Percentiles rank a stretch among this genome's conserved stretches.
Conservation (phyloP, 2,888 invertebrate genomes). For the Campoplex nolae region DNA sequence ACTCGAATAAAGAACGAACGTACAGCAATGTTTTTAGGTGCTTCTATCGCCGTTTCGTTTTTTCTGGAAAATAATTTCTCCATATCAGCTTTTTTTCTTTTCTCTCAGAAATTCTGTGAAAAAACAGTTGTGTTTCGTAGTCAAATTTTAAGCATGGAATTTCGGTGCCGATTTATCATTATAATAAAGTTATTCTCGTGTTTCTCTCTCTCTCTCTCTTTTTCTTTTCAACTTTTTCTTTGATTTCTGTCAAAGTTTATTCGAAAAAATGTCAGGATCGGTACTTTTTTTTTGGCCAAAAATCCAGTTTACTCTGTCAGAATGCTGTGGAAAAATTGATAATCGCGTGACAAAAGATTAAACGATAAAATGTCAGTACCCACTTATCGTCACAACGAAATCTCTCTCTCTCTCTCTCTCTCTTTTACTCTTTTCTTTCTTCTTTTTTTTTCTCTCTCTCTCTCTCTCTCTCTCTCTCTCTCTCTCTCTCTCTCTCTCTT, state of each 20-base stretch:
- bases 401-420: not conserved
- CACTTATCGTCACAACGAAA: not conserved
- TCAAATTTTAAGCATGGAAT: not conserved
- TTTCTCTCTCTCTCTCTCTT: not conserved
- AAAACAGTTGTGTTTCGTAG: not conserved
- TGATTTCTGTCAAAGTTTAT: not conserved
- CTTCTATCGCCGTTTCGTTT: not conserved
- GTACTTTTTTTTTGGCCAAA: not conserved
- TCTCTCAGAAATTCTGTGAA: not conserved
- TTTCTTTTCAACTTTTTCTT: not conserved
- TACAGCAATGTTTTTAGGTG: constrained; percentile 51
- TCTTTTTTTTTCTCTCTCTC: constrained; percentile 9
- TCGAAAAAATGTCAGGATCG: not conserved
- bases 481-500: not conserved
- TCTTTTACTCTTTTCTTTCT: not conserved
- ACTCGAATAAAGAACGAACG: constrained; percentile 53
- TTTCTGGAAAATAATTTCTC: not conserved
- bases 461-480: no score
- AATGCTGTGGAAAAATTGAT: not conserved
- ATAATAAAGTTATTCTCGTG: not conserved
- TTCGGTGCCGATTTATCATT: not conserved
- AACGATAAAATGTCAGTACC: not conserved
- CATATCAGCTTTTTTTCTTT: not conserved
- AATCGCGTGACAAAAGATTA: not conserved
- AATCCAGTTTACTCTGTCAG: not conserved